Percentiles rank a stretch among this genome's conserved stretches.
phyloP scores from a whole-genome alignment of 2,113 vertebrate genomes.

The Ornithorhynchus anatinus region DNA sequence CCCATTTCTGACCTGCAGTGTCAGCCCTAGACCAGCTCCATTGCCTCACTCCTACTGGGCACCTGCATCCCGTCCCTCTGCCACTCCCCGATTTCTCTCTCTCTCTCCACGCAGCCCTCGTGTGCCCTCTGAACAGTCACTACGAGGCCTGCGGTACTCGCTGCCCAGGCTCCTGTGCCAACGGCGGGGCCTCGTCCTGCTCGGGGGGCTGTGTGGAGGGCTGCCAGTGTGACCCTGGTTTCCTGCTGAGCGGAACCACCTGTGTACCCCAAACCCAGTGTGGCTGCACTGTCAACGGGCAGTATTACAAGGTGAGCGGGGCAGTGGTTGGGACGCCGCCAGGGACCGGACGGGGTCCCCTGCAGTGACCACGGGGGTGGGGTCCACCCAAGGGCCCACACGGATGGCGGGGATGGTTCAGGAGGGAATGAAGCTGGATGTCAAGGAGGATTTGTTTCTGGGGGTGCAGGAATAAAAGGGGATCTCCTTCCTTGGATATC shows the following conservation, averaged over 20 bases:
- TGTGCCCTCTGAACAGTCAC: slow-evolving; percentile 72
- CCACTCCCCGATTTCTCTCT: slow-evolving; percentile 54
- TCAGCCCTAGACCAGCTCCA: too few relatives aligned
- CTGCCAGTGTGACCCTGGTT: slow-evolving; percentile 66
- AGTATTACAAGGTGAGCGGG: slow-evolving; percentile 42
- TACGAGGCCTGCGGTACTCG: slow-evolving; percentile 39
- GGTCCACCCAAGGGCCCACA: too few relatives aligned
- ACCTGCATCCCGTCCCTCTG: too few relatives aligned
- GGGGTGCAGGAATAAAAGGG: too few relatives aligned
- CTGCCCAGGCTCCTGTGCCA: neutral
- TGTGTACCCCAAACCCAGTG: neutral
- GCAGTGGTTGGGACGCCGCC: slow-evolving; percentile 52
- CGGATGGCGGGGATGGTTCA: neutral
- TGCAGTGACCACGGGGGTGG: neutral
- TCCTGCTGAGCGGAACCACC: slow-evolving; percentile 58
- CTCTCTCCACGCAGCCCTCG: neutral
- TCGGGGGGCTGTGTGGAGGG: neutral
- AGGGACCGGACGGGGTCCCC: slow-evolving; percentile 11
- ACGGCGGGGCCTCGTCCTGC: slow-evolving; percentile 48
- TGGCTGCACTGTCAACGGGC: neutral
- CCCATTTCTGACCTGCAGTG: too few relatives aligned
- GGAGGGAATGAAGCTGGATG: too few relatives aligned
- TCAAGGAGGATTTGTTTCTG: too few relatives aligned
- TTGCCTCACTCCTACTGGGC: too few relatives aligned
- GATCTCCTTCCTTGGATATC: too few relatives aligned